phyloP scores from a whole-genome alignment of 1,140 invertebrate species.

The Melitaea cinxia region DNA sequence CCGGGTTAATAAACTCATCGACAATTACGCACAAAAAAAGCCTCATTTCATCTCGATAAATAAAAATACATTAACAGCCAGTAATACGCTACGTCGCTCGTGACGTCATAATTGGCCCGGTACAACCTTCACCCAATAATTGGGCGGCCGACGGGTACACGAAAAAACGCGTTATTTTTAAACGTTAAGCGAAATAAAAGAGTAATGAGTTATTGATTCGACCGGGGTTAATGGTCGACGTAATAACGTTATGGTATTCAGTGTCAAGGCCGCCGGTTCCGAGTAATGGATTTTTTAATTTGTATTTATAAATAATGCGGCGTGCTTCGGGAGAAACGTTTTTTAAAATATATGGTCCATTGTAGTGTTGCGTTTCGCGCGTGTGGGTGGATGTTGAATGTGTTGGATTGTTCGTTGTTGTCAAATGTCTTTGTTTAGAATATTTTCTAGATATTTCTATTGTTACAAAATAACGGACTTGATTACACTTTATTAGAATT shows the following conservation, averaged over 20 bases:
- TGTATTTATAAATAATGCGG: slow-evolving; percentile 31
- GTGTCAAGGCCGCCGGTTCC: slow-evolving; percentile 54
- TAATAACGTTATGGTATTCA: slow-evolving; percentile 52
- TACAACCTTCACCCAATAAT: slow-evolving; percentile 63
- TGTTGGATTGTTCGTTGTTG: not conserved
- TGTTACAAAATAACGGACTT: no score
- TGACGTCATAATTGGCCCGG: slow-evolving; percentile 63
- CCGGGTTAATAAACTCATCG: slow-evolving; percentile 26
- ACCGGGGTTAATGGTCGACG: slow-evolving; percentile 54
- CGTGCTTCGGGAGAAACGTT: not conserved
- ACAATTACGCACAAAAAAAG: slow-evolving; percentile 32
- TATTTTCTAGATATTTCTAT: no score
- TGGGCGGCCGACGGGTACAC: slow-evolving; percentile 52
- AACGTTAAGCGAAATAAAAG: slow-evolving; percentile 67
- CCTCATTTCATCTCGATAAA: slow-evolving; percentile 43
- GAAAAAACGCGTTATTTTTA: slow-evolving; percentile 67
- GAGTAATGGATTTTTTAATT: slow-evolving; percentile 45
- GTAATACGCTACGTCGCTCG: slow-evolving; percentile 39
- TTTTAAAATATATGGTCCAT: slow-evolving; percentile 1
- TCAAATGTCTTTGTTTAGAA: not conserved
- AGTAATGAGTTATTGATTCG: slow-evolving; percentile 69
- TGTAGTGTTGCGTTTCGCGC: not conserved
- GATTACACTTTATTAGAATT: no score
- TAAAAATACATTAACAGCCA: slow-evolving; percentile 45
- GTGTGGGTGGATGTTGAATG: not conserved